These are phyloP conservation scores for Rhinophrynus dorsalis DNA, from an alignment of 2,797 vertebrate genomes.

Conservation along the genomic window DNA sequence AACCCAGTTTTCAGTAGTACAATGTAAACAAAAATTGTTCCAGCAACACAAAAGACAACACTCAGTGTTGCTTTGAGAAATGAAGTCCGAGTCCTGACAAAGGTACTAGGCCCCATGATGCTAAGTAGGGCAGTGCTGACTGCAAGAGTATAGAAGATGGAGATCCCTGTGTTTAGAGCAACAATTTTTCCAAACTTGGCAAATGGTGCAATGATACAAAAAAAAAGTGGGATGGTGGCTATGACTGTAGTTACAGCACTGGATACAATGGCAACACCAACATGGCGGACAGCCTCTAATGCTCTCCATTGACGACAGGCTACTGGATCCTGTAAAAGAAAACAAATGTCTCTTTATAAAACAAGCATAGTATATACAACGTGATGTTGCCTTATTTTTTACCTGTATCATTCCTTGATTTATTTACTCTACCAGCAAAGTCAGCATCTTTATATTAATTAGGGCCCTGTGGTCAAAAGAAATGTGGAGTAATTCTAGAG, in stretches of 20 bases:
- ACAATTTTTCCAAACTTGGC: slow-evolving; percentile 97
- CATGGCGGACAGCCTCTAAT: slow-evolving; percentile 83
- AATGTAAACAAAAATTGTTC: slow-evolving; percentile 68
- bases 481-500: too few species aligned
- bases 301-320: slow-evolving; percentile 81
- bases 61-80: slow-evolving; percentile 85
- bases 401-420: too few species aligned
- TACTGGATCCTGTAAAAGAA: slow-evolving; percentile 67
- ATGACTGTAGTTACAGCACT: slow-evolving; percentile 92
- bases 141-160: slow-evolving; percentile 88
- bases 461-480: too few species aligned
- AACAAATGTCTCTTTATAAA: neutral
- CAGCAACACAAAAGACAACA: slow-evolving; percentile 64
- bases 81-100: slow-evolving; percentile 80
- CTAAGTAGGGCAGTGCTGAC: slow-evolving; percentile 89
- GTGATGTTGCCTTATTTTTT: too few species aligned
- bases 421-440: too few species aligned
- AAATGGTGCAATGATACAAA: slow-evolving; percentile 96
- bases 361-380: neutral
- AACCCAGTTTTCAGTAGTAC: slow-evolving; percentile 64
- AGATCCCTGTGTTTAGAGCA: slow-evolving; percentile 92
- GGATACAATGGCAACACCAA: slow-evolving; percentile 93
- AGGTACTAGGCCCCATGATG: slow-evolving; percentile 79
- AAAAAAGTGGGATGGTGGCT: slow-evolving; percentile 92
- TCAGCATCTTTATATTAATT: too few species aligned